These are phyloP conservation scores for Agapostemon virescens DNA, from an alignment of 2,888 invertebrate genomes.

Conservation along the genomic window DNA sequence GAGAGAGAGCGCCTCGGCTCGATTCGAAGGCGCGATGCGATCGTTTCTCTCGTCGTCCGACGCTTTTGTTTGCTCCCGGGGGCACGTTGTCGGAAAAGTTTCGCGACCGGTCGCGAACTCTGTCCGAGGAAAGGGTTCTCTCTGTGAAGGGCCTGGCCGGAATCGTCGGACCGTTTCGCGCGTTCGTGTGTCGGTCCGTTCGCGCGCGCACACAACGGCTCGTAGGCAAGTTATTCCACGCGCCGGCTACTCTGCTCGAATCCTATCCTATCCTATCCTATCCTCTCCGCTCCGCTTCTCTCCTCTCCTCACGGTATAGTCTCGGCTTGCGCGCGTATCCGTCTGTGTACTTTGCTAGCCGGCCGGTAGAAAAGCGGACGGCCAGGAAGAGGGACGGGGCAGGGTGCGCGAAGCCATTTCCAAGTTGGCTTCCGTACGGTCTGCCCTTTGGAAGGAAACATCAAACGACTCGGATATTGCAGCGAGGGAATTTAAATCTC, in stretches of 20 bases:
- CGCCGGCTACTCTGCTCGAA: conserved; percentile 4
- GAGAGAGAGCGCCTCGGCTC: conserved; percentile 7
- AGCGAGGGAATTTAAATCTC: conserved; percentile 71
- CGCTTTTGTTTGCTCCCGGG: conserved; percentile 41
- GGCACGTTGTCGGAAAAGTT: conserved; percentile 46
- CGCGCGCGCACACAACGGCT: not conserved
- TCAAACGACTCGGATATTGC: conserved; percentile 70
- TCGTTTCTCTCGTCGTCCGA: conserved; percentile 26
- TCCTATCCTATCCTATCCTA: not conserved
- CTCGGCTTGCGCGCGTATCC: not conserved
- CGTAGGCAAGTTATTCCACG: conserved; percentile 51
- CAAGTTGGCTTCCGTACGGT: conserved; percentile 67
- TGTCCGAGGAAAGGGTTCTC: conserved; percentile 39
- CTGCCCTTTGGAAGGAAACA: conserved; percentile 68
- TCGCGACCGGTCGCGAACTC: conserved; percentile 28
- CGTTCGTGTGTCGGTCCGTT: not conserved
- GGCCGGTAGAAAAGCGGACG: conserved; percentile 30
- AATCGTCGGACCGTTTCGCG: conserved; percentile 27
- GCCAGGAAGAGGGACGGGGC: conserved; percentile 46
- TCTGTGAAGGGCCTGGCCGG: conserved; percentile 40
- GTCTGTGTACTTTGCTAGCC: conserved; percentile 36
- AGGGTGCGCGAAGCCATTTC: conserved; percentile 65
- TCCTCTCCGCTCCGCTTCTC: too few relatives aligned
- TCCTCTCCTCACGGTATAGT: not conserved
- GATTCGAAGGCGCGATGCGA: conserved; percentile 35